Base-by-base conservation (phyloP, 2,113 vertebrate species). In the Nothoprocta pentlandii region DNA sequence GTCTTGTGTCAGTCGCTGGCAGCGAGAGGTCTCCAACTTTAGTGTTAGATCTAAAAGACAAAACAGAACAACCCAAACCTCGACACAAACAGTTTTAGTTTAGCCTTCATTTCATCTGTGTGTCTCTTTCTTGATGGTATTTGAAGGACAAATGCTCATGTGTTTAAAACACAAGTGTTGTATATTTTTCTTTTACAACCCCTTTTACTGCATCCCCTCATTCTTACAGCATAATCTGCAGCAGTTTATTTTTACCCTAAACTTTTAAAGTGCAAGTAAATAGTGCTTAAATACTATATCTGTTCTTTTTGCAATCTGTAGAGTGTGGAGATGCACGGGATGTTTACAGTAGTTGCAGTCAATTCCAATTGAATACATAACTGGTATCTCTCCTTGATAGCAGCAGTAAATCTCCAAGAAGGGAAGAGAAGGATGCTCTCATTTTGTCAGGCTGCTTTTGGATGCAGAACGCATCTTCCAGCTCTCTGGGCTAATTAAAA, bases 401-500 rank as follows among this genome's bases (percentile, higher is more conserved):
- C 62, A 85, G 83, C 84, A 78, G 73, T 93, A 91, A 94, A 95
- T 97, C 88, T 93, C 63, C 1, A 26, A 26, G 93, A 91, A 96
- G 79, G 81, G 59, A 92, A 90, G 93, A 39, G 86, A 92, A 96
- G 71, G 87, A 91, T 92, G 90, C 86, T 93, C 84, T 95, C 90
- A 82, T 95, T 96, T 95, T 76, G 75, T 90, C 75, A 67, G 92
- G 62, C 90, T 88, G 87, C 90, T 93, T 92, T 94, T 6, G 61
- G 84, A 91, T 87, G 88, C 81, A 71, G 2, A 56, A 76, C 92
- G 86, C 88, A 84, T 94, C 92, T 94, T 96, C 87, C 92, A 85
- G 87, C 95, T 96, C 95, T 96, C 96, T 77, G 83, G 90, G 94
- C 97, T 97, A 97, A 97, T 97, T 97, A 97, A 97, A 97, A 96